phyloP scores from a whole-genome alignment of 1,140 invertebrate genomes.

The Drosophila guanche region DNA sequence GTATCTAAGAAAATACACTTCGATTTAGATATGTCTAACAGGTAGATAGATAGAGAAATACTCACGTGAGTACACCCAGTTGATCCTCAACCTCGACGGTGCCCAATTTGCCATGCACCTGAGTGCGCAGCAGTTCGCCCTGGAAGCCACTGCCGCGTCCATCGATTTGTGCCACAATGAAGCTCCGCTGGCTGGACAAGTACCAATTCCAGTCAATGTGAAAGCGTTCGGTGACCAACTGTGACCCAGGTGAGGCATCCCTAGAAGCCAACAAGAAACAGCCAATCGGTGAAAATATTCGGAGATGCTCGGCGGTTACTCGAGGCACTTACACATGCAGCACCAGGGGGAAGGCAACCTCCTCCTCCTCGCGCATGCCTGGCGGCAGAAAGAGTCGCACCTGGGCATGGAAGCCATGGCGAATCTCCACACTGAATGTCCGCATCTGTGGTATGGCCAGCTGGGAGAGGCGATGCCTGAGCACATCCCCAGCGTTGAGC shows the following conservation, averaged over 20 bases:
- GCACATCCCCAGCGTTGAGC: constrained; percentile 85
- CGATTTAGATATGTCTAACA: too few relatives aligned
- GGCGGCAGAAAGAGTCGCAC: constrained; percentile 90
- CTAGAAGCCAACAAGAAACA: constrained; percentile 72
- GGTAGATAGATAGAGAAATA: constrained; percentile 5
- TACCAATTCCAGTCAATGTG: constrained; percentile 91
- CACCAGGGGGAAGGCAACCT: constrained; percentile 91
- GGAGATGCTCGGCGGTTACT: too few relatives aligned
- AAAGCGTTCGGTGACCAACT: constrained; percentile 90
- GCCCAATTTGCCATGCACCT: constrained; percentile 88
- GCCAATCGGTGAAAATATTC: too few relatives aligned
- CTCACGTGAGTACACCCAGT: constrained; percentile 90
- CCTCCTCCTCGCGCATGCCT: constrained; percentile 91
- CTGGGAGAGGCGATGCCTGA: constrained; percentile 84
- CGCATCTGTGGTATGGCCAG: constrained; percentile 86
- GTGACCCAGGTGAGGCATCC: constrained; percentile 90
- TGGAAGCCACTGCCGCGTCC: constrained; percentile 91
- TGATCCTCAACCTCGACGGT: constrained; percentile 92
- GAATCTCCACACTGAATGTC: constrained; percentile 86
- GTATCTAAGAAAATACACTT: constrained; percentile 84
- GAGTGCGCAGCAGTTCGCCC: constrained; percentile 89
- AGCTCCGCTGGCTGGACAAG: constrained; percentile 89
- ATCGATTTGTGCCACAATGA: constrained; percentile 91
- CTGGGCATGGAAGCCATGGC: constrained; percentile 84
- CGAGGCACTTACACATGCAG: constrained; percentile 89